Evolutionary conservation across 30 jellyfish, hydroid and myxozoan genomes (phyloP), one percentile per base, ranked within the genome.

Genomic region (Pseudorhiza aurosa): DNA sequence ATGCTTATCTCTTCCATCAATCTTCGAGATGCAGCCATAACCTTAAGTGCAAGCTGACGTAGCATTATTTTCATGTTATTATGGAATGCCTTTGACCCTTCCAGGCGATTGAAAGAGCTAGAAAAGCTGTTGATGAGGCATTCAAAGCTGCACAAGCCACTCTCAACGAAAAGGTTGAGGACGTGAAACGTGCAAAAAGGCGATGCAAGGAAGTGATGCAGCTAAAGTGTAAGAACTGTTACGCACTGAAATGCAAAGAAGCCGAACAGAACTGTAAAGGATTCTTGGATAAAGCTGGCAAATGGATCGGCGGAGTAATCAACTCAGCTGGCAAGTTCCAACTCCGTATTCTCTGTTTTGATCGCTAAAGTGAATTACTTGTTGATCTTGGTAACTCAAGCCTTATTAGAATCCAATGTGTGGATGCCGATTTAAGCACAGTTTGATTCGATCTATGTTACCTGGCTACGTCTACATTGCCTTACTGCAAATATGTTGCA

Each of bases 281-380:
- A 6, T 92, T 85, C 69, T 53, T 92, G 63, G 88, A 85, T 58
- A 64, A 73, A 37, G 98, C 98, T 11, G 95, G 95, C 30, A 85
- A 92, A 67, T 92, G 98, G 98, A 92, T 92, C 30, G 98, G 98
- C 15, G 98, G 98, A 3, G 95, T 75, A 0, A 46, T 92, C 45
- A 85, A 92, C 43, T 44, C 89, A 3, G 96, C 94, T 8, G 98
- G 98, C 87, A 53, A 72, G 82, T 51, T 43, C 26, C 30, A 1
- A n/a, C n/a, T n/a, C n/a, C n/a, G n/a, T n/a, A n/a, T n/a, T n/a
- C n/a, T n/a, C n/a, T n/a, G n/a, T n/a, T n/a, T n/a, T n/a, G n/a
- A n/a, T n/a, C n/a, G n/a, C n/a, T n/a, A n/a, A n/a, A n/a, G n/a
- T n/a, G n/a, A n/a, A n/a, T n/a, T n/a, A n/a, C n/a, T n/a, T n/a